These are phyloP conservation scores for Phalacrocorax carbo DNA, from an alignment of 2,113 vertebrate genomes.

Conservation along the genomic window DNA sequence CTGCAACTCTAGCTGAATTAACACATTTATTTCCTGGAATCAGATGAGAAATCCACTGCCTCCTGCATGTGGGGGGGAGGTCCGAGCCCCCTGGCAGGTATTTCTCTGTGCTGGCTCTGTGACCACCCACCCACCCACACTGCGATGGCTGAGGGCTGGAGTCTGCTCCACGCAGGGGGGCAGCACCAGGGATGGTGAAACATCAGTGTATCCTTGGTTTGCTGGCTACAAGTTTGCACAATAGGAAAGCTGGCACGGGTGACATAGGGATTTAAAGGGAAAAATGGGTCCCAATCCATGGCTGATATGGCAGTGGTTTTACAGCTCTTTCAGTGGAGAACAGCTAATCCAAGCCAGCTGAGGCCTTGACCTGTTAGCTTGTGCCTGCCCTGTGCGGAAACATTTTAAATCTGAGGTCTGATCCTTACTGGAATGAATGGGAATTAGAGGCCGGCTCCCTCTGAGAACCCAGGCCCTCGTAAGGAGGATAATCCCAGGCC, in stretches of 20 bases:
- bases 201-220: background rate
- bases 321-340: background rate
- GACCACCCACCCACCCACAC: background rate
- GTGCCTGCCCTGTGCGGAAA: background rate
- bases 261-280: background rate
- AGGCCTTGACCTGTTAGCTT: background rate
- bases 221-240: background rate
- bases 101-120: background rate
- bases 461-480: background rate
- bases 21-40: slow-evolving; percentile 24
- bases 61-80: background rate
- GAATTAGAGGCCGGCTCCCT: background rate
- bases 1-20: slow-evolving; percentile 39
- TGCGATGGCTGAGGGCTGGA: background rate
- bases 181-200: background rate
- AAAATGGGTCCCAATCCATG: background rate
- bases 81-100: background rate
- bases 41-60: background rate
- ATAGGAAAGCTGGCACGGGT: background rate
- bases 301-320: background rate
- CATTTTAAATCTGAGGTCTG: slow-evolving; percentile 31
- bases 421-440: slow-evolving; percentile 34
- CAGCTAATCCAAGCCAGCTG: slow-evolving; percentile 23
- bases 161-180: background rate
- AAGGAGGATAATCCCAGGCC: background rate